These are phyloP conservation scores for Rallus limicola DNA, from an alignment of 2,113 vertebrate genomes.

Conservation along the genomic window DNA sequence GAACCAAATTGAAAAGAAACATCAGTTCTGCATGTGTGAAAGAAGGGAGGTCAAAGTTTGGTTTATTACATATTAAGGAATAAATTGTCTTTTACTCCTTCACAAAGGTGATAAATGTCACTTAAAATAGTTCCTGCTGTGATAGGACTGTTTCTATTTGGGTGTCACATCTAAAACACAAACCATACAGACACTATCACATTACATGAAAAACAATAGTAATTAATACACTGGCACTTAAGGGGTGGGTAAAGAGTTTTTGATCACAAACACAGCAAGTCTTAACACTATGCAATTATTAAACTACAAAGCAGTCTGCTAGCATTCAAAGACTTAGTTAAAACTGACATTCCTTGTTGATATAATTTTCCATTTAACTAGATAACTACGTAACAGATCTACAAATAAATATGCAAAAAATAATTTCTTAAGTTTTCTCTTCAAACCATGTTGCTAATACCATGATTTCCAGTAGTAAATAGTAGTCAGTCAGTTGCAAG, in stretches of 20 bases:
- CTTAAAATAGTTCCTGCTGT: conserved; percentile 1
- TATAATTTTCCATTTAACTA: not conserved
- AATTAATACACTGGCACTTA: not conserved
- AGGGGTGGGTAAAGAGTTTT: not conserved
- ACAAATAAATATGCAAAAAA: conserved; percentile 9
- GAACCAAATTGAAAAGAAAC: not conserved
- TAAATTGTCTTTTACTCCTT: not conserved
- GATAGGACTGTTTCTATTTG: conserved; percentile 11
- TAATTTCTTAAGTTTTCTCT: not conserved
- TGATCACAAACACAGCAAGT: not conserved
- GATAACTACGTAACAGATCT: not conserved
- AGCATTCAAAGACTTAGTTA: not conserved
- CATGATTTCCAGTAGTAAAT: not conserved
- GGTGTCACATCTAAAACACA: conserved; percentile 1
- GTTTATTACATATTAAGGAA: conserved; percentile 14
- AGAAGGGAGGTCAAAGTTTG: not conserved
- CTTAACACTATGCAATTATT: not conserved
- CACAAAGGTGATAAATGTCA: not conserved
- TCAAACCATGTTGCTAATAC: not conserved
- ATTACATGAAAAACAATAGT: not conserved
- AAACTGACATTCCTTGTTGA: not conserved
- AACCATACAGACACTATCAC: not conserved
- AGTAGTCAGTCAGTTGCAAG: not conserved
- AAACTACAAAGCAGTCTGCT: conserved; percentile 30
- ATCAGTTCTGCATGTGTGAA: not conserved